Percentiles rank a stretch among this genome's conserved stretches.
These are phyloP conservation scores for Taphrorychus bicolor DNA, from an alignment of 2,888 invertebrate species.

Conservation along the genomic window DNA sequence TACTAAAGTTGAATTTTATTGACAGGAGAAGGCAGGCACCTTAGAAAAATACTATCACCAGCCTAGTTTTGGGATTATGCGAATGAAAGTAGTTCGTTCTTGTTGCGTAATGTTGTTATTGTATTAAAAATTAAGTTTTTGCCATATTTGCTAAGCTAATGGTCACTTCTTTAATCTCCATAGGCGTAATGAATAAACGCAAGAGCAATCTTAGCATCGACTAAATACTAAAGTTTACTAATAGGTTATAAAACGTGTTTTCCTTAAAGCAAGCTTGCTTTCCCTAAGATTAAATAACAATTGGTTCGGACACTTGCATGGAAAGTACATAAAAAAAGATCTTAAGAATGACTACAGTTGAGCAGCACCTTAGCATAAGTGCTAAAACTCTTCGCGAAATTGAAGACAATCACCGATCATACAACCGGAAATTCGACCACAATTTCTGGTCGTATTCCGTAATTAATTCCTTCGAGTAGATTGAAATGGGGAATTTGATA, in stretches of 20 bases:
- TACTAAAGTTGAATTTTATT: no score
- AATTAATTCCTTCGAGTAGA: constrained; percentile 12
- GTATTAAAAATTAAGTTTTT: constrained; percentile 2
- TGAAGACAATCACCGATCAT: constrained; percentile 17
- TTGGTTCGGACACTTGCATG: no score
- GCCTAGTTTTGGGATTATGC: not conserved
- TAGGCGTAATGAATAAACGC: not conserved
- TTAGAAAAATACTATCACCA: constrained; percentile 8
- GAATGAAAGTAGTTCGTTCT: not conserved
- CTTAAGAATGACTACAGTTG: no score
- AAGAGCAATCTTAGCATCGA: not conserved
- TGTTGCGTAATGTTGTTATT: constrained; percentile 4
- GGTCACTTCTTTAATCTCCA: not conserved
- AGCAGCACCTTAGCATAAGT: no score
- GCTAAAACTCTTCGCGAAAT: not conserved
- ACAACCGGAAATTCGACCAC: constrained; percentile 11
- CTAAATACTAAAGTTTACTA: no score
- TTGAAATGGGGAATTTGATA: constrained; percentile 19
- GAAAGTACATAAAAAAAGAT: no score
- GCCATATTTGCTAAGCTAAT: constrained; percentile 1
- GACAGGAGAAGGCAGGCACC: no score
- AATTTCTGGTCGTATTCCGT: constrained; percentile 20
- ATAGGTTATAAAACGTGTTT: no score
- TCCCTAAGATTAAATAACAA: no score
- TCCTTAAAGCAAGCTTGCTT: no score